Conservation (phyloP, 2,888 invertebrate genomes). For the Poecilobothrus nobilitatus region DNA sequence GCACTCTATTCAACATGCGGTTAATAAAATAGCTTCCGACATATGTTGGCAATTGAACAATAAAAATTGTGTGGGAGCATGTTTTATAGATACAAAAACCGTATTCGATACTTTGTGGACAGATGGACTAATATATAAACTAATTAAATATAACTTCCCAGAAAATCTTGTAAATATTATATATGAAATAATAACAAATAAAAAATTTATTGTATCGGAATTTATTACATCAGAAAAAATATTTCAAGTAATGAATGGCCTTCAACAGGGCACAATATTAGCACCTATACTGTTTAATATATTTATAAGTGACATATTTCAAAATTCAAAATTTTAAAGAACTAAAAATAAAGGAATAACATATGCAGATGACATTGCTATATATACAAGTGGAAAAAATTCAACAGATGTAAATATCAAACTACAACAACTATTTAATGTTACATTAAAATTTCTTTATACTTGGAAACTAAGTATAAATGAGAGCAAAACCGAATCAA, state of each 20-base stretch:
- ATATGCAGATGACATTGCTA: background rate
- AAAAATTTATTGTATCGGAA: background rate
- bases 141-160: background rate
- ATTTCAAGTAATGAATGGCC: background rate
- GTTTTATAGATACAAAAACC: background rate
- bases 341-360: background rate
- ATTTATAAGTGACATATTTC: background rate
- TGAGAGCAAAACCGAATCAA: background rate
- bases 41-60: background rate
- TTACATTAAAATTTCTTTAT: background rate
- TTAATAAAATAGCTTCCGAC: background rate
- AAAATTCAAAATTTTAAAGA: background rate
- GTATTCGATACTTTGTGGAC: background rate
- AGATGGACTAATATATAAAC: constrained; percentile 4
- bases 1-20: too few species aligned
- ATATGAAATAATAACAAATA: background rate
- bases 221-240: background rate
- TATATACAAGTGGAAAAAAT: too few species aligned
- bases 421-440: background rate
- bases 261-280: background rate
- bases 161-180: background rate
- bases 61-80: background rate
- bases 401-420: background rate
- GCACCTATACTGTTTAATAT: background rate
- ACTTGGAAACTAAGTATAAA: background rate